Evolutionary conservation across 2,888 invertebrate species (phyloP), one percentile per base, ranked within the genome.

Genomic region (Drosophila helvetica): DNA sequence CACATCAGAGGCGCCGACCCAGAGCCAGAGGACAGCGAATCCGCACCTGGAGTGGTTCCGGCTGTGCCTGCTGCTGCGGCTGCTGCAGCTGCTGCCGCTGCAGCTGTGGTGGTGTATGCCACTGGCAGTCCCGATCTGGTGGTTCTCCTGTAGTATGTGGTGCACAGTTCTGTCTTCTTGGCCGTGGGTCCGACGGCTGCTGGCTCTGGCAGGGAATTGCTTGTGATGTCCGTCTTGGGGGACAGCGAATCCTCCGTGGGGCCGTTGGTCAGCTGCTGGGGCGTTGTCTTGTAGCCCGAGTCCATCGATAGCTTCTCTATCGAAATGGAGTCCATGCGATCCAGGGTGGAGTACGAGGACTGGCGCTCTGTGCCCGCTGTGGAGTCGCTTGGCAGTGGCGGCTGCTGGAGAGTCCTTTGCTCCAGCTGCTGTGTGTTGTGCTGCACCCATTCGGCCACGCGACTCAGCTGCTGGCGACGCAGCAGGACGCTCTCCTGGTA

Each of bases 401-500:
- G 78, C 50, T 70, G 83, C 18, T 86, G 88, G 22, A 88, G 52
- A 9, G 78, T 71, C 1, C 86, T 77, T 27, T 91, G 89, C 60
- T 91, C 89, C 74, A 90, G 93, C 93, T 87, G 94, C 90, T 93
- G 92, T 1, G 93, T 91, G 81, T 94, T 95, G 78, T 94, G 94
- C 89, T 95, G 94, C 19, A 96, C 95, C 96, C 96, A 96, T 81
- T 96, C 96, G 0, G 95, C 96, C 12, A 96, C 96, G 78, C 95
- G 93, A 19, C 94, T 94, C 74, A 95, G 87, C 71, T 95, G 95
- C 72, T 94, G 94, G 25, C 94, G 93, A 60, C 94, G 93, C 62
- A 94, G 79, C 75, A 94, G 80, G 2, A 94, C 94, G 42, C 89
- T 92, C 77, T 92, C 92, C 75, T 92, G 91, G 12, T 91, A 86